Evolutionary conservation across 2,113 vertebrate species (phyloP).

Genomic region (Brienomyrus longianalis): DNA sequence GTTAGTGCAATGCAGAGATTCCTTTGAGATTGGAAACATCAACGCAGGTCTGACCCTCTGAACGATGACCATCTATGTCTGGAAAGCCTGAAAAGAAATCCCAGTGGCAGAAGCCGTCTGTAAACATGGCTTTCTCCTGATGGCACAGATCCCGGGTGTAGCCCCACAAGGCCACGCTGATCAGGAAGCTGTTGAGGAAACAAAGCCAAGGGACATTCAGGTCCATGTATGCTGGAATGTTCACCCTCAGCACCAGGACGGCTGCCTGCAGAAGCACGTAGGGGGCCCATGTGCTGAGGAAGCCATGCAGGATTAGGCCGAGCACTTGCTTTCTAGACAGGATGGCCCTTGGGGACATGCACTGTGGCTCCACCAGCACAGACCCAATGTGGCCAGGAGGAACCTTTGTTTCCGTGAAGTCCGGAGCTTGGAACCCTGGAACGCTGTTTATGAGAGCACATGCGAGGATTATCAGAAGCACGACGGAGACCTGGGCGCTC

Average conservation of each 20-base stretch:
- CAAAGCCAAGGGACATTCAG: slow-evolving; percentile 76
- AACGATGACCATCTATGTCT: not conserved
- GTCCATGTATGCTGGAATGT: slow-evolving; percentile 68
- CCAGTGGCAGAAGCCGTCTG: slow-evolving; percentile 75
- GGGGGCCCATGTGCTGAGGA: slow-evolving; percentile 68
- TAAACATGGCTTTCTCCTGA: slow-evolving; percentile 38
- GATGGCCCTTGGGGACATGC: slow-evolving; percentile 35
- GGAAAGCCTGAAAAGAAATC: slow-evolving; percentile 56
- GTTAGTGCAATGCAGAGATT: not conserved
- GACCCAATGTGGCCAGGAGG: not conserved
- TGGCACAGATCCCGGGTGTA: slow-evolving; percentile 35
- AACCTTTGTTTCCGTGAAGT: not conserved
- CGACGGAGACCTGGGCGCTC: slow-evolving; percentile 49
- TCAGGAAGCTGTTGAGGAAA: slow-evolving; percentile 77
- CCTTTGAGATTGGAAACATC: not conserved
- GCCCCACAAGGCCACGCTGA: slow-evolving; percentile 59
- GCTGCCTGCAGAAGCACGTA: slow-evolving; percentile 60
- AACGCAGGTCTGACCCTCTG: slow-evolving; percentile 12
- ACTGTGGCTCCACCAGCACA: slow-evolving; percentile 18
- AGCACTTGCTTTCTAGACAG: slow-evolving; percentile 43
- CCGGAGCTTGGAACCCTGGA: slow-evolving; percentile 20
- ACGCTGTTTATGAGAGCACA: slow-evolving; percentile 36
- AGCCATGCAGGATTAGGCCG: slow-evolving; percentile 51
- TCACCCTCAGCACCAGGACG: slow-evolving; percentile 49
- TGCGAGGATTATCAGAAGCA: slow-evolving; percentile 48